These are phyloP conservation scores for Sinocyclocheilus anshuiensis DNA, from an alignment of 2,113 vertebrate species.

Conservation along the genomic window DNA sequence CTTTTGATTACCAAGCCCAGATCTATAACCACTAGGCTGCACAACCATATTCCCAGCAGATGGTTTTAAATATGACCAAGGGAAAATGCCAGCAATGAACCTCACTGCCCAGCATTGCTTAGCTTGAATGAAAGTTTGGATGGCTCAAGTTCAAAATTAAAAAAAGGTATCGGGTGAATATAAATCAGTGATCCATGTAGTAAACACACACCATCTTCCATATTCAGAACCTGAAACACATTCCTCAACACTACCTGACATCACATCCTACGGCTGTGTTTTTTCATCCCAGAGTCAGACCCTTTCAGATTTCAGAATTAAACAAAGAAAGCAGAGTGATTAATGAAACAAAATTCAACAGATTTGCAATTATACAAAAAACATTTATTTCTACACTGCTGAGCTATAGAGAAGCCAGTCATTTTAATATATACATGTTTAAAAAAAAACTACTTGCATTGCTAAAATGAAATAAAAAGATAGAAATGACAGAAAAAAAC, in stretches of 20 bases:
- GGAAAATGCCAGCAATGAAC: background rate
- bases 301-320: background rate
- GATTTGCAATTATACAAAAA: background rate
- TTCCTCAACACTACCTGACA: background rate
- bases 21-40: background rate
- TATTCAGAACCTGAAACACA: background rate
- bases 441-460: background rate
- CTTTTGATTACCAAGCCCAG: background rate
- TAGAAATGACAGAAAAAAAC: background rate
- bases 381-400: slow-evolving; percentile 10
- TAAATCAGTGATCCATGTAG: slow-evolving; percentile 10
- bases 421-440: slow-evolving; percentile 15
- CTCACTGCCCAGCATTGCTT: background rate
- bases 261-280: background rate
- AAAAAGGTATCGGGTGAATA: background rate
- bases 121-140: background rate
- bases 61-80: background rate
- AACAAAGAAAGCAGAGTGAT: background rate
- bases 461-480: slow-evolving; percentile 16
- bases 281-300: background rate
- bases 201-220: slow-evolving; percentile 2
- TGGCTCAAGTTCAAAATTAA: background rate
- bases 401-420: slow-evolving; percentile 1
- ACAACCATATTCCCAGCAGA: background rate
- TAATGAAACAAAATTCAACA: background rate